These are phyloP conservation scores for Aphelinus certus DNA, from an alignment of 1,140 invertebrate species.

Conservation along the genomic window DNA sequence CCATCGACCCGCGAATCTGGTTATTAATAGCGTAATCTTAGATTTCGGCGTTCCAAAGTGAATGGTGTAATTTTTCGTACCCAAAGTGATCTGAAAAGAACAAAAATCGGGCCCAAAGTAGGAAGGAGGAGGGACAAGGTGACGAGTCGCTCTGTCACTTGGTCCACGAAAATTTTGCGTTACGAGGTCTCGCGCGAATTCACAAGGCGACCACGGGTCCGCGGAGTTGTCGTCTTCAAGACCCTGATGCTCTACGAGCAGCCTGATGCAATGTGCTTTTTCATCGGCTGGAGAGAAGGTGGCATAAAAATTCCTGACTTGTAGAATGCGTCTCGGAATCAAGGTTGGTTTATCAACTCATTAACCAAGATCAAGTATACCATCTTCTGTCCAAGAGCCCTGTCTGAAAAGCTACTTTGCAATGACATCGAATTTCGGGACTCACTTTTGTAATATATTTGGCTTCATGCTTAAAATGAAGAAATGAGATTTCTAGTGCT, in stretches of 20 bases:
- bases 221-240: slow-evolving; percentile 40
- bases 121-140: neutral
- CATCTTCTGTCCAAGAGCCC: too few species aligned
- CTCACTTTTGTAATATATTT: too few species aligned
- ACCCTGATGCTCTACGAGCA: slow-evolving; percentile 40
- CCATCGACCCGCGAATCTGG: neutral
- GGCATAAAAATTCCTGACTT: slow-evolving; percentile 59
- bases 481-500: too few species aligned
- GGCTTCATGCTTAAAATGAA: too few species aligned
- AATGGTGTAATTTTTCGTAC: too few species aligned
- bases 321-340: too few species aligned
- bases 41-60: neutral
- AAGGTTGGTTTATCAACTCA: too few species aligned
- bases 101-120: slow-evolving; percentile 18
- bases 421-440: too few species aligned
- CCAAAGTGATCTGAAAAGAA: neutral
- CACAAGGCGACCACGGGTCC: slow-evolving; percentile 37
- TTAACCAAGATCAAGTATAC: too few species aligned
- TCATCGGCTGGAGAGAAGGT: slow-evolving; percentile 58
- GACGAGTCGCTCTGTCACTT: neutral
- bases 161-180: neutral
- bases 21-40: neutral
- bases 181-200: slow-evolving; percentile 34
- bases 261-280: slow-evolving; percentile 51
- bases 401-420: too few species aligned